Evolutionary conservation across 2,113 vertebrate genomes (phyloP).

Genomic region (Scytalopus superciliaris): DNA sequence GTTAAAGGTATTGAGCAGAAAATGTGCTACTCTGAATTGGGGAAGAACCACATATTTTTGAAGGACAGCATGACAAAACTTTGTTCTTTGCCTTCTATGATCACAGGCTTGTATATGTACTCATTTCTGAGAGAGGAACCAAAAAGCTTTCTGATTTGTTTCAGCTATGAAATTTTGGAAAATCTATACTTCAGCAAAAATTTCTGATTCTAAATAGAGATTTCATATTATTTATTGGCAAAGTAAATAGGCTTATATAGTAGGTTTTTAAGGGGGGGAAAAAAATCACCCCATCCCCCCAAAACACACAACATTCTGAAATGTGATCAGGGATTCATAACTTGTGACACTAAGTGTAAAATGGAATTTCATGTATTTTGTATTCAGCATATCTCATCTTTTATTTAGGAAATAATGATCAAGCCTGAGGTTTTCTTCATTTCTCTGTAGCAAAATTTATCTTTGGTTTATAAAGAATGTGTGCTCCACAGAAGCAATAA

Average conservation of each 20-base stretch:
- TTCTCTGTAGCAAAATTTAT: background rate
- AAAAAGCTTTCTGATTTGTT: background rate
- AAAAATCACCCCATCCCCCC: accelerated
- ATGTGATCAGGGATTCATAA: background rate
- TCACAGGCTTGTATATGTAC: background rate
- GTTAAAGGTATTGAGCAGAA: background rate
- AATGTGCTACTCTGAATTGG: background rate
- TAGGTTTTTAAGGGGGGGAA: background rate
- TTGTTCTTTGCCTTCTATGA: background rate
- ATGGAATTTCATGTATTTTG: background rate
- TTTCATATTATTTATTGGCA: background rate
- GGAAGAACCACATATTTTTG: background rate
- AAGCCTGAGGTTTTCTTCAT: background rate
- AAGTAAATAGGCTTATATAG: background rate
- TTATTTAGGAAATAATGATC: background rate
- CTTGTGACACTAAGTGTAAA: background rate
- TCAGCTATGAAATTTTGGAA: background rate
- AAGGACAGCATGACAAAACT: background rate
- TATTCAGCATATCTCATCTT: background rate
- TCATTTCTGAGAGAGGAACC: background rate
- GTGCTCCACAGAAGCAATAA: background rate
- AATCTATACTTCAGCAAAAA: background rate
- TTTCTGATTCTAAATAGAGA: background rate
- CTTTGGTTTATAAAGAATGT: background rate
- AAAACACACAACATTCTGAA: background rate